A percentile compares a stretch with the other conserved stretches of the same genome.
Evolutionary conservation across 37 sponge, comb jelly and placozoan species (phyloP).

Genomic region (Geodia barretti): DNA sequence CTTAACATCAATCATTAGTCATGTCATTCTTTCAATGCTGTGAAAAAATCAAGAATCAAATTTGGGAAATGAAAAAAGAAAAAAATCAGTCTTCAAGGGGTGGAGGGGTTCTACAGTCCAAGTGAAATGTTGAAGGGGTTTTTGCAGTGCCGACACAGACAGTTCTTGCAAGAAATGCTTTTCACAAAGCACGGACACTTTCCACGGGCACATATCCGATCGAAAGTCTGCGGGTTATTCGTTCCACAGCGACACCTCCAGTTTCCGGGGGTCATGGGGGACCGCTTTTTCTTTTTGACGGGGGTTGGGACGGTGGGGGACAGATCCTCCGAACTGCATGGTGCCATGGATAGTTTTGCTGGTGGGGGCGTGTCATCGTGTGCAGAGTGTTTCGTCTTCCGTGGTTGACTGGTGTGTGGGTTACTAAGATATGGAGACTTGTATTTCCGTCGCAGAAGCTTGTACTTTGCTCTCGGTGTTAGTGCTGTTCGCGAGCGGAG

Average conservation of each 20-base stretch:
- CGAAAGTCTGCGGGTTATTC: constrained; percentile 33
- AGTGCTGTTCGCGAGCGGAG: no score
- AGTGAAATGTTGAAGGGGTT: constrained; percentile 33
- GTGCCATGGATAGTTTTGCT: no score
- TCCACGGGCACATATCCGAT: constrained; percentile 60
- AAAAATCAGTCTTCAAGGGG: no score
- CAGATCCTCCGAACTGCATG: no score
- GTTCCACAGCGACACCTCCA: constrained; percentile 67
- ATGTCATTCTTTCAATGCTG: no score
- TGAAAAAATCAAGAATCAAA: no score
- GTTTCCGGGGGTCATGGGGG: neutral
- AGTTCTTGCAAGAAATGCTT: constrained; percentile 41
- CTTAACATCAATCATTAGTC: no score
- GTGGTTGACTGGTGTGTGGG: neutral
- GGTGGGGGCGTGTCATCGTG: no score
- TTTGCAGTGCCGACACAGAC: constrained; percentile 49
- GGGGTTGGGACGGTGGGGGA: no score
- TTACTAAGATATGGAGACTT: neutral
- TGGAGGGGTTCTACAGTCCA: neutral
- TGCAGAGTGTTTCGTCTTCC: no score
- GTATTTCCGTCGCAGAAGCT: neutral
- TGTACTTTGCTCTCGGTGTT: neutral
- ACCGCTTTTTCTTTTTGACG: neutral
- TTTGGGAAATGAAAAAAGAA: no score
- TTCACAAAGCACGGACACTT: constrained; percentile 65